A percentile compares a stretch with the other conserved stretches of the same genome.
Evolutionary conservation across 2,113 vertebrate genomes (phyloP).

Genomic region (Elanus axillaris): DNA sequence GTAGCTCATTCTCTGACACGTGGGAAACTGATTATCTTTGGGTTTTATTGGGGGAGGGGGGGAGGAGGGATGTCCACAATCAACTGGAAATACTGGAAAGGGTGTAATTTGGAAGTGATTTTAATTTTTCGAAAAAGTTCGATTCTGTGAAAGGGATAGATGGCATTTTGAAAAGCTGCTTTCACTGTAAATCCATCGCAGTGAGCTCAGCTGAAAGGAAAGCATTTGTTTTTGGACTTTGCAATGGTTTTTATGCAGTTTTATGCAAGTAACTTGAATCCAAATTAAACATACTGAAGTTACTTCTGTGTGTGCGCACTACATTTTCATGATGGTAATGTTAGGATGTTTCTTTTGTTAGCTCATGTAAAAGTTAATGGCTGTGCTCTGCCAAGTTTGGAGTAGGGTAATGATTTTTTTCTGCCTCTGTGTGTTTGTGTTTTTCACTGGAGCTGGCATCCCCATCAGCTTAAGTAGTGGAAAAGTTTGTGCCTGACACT

Average conservation of each 20-base stretch:
- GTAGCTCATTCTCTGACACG: constrained; percentile 31
- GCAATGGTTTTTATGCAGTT: constrained; percentile 48
- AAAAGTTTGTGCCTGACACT: constrained; percentile 48
- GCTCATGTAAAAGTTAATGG: constrained; percentile 64
- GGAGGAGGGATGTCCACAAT: background rate
- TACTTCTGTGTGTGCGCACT: constrained; percentile 33
- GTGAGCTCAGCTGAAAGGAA: constrained; percentile 46
- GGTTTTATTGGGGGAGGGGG: background rate
- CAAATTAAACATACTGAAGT: constrained; percentile 59
- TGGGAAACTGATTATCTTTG: constrained; percentile 50
- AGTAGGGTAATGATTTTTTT: constrained; percentile 52
- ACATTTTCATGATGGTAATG: constrained; percentile 36
- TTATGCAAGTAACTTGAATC: constrained; percentile 67
- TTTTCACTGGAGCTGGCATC: constrained; percentile 59
- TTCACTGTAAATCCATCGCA: constrained; percentile 40
- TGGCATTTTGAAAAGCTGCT: constrained; percentile 43
- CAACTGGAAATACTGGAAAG: constrained; percentile 1
- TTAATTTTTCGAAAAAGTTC: constrained; percentile 30
- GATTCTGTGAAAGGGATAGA: constrained; percentile 11
- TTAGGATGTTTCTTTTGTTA: constrained; percentile 69
- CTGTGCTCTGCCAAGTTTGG: constrained; percentile 53
- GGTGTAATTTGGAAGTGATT: constrained; percentile 39
- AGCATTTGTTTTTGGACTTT: constrained; percentile 66
- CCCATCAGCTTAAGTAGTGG: constrained; percentile 39
- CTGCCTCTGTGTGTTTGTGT: constrained; percentile 18